Base-by-base conservation (phyloP, 2,888 invertebrate species). In the Athalia rosae region DNA sequence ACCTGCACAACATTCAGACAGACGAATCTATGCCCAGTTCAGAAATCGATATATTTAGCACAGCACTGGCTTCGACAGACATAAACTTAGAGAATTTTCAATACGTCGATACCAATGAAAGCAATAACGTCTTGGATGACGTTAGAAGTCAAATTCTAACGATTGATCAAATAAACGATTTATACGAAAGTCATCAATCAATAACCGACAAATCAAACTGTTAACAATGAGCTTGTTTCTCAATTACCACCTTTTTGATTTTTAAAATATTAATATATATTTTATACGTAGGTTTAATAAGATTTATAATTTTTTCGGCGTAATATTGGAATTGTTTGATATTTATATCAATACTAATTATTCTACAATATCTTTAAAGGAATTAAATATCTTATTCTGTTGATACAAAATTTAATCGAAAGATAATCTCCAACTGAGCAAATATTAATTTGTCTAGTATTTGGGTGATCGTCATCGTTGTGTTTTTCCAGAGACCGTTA, bases 1-100 rank as follows among this genome's bases (percentile, higher is more conserved):
- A 67, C 77, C 77, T 82, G 43, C 83, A 80, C 69, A 82, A 83
- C 62, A 79, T 83, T 71, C 82, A 83, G 77, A 78, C 80, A 7
- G 83, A 85, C 63, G 84, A 85, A 76, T 78, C 81, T 13, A 79
- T 83, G 47, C 79, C 81, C 5, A 79, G 67, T 86, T 89, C 87
- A 87, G 90, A 79, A 82, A 90, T 92, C 87, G 92, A 93, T 84
- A 90, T 92, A 48, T 92, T 92, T 85, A 92, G 91, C 80, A 91
- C 92, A 41, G 91, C 92, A 59, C 90, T 93, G 78, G 91, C 91
- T 63, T 89, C 92, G 59, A 89, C 92, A 0, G 92, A 92, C 67
- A 92, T 92, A 67, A 91, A 92, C 83, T 86, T 92, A 81, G 92
- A 92, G 80, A 91, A 91, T 84, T 92, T 92, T 85, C 90, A 92